These are phyloP conservation scores for Centropus bengalensis DNA, from an alignment of 2,113 vertebrate genomes.

Conservation along the genomic window DNA sequence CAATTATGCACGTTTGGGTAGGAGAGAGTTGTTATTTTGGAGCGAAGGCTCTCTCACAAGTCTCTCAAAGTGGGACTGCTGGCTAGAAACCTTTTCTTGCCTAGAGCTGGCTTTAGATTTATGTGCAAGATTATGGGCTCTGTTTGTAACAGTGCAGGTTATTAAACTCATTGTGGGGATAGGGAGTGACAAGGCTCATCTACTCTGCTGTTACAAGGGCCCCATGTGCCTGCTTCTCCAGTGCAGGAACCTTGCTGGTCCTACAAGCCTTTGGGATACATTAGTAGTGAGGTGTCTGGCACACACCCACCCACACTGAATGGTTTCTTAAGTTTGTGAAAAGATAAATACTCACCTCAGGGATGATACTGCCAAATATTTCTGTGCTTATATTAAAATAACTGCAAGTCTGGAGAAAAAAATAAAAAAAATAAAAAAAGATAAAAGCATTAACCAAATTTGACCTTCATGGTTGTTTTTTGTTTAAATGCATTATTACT, in stretches of 20 bases:
- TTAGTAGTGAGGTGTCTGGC: background rate
- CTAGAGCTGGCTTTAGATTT: background rate
- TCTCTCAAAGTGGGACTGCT: background rate
- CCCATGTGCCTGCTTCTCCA: rapidly evolving
- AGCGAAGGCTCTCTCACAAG: background rate
- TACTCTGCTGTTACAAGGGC: background rate
- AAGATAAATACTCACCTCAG: slow-evolving; percentile 63
- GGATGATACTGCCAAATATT: slow-evolving; percentile 67
- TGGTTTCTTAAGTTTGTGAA: background rate
- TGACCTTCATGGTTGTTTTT: background rate
- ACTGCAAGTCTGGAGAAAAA: slow-evolving; percentile 65
- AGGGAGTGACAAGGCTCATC: background rate
- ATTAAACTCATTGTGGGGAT: background rate
- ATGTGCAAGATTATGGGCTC: background rate
- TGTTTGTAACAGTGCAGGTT: background rate
- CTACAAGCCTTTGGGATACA: background rate
- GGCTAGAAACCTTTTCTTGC: background rate
- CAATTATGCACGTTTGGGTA: background rate
- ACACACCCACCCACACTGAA: background rate
- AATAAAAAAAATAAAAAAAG: background rate
- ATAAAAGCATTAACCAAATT: background rate
- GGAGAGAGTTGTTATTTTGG: background rate
- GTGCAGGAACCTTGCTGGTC: background rate
- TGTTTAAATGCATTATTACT: background rate
- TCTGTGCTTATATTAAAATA: slow-evolving; percentile 69